Conservation (phyloP, 1,140 invertebrate genomes). For the Cyrtorhinus lividipennis region DNA sequence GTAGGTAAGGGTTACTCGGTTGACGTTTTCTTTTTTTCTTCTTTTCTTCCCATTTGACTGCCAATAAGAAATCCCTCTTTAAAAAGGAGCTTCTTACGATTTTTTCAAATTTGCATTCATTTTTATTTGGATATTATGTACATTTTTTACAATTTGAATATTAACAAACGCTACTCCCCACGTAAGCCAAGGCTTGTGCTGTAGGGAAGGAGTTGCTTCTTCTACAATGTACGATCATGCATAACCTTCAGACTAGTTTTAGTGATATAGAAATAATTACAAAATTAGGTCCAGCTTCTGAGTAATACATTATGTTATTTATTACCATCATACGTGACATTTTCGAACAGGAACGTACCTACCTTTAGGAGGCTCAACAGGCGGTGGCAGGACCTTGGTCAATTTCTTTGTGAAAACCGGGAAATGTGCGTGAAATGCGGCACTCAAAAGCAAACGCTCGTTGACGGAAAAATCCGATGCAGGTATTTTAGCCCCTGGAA, state of each 20-base stretch:
- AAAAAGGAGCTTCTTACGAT: neutral
- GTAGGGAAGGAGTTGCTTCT: no score
- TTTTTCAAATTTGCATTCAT: neutral
- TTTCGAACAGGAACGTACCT: no score
- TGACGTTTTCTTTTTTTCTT: neutral
- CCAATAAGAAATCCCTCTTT: neutral
- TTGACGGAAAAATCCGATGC: conserved; percentile 11
- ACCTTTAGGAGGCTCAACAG: conserved; percentile 1
- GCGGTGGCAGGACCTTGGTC: conserved; percentile 11
- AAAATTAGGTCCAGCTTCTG: no score
- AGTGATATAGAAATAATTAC: no score
- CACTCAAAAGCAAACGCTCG: conserved; percentile 12
- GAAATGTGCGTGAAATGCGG: conserved; percentile 15
- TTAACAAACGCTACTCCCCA: no score
- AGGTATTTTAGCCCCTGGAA: no score
- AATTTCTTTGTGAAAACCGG: conserved; percentile 12
- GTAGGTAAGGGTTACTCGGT: conserved; percentile 13
- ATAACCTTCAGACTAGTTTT: no score
- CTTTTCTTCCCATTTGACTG: conserved; percentile 15
- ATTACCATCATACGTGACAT: no score
- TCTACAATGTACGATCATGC: no score
- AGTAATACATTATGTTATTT: no score
- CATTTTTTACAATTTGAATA: no score
- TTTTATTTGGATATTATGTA: neutral
- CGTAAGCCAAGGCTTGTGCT: no score